Base-by-base conservation (phyloP, 2,888 invertebrate species). In the Thyatira batis region DNA sequence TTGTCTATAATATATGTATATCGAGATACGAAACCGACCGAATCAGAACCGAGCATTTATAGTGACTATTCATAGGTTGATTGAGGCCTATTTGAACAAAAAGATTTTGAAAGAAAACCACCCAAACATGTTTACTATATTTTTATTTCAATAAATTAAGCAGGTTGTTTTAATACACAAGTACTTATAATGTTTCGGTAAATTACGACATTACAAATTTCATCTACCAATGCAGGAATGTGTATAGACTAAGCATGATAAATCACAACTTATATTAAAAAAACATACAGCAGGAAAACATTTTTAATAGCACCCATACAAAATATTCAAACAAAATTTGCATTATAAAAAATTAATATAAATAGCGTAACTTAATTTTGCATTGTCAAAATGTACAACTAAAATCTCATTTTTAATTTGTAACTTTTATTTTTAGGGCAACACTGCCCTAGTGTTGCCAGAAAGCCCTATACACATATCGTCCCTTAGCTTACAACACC, bases 81-180 rank as follows among this genome's bases (percentile, higher is more conserved):
- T n/a, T n/a, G n/a, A n/a, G n/a, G n/a, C n/a, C n/a, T n/a, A n/a
- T n/a, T n/a, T n/a, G n/a, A n/a, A n/a, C n/a, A n/a, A n/a, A n/a
- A n/a, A n/a, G n/a, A n/a, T n/a, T n/a, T n/a, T n/a, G n/a, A 48
- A 45, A 52, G 30, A 49, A 49, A 48, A 45, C 23, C 45, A 13
- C 30, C 11, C 10, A 46, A 50, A 25, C 68, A 76, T 69, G 67
- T 80, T 76, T 76, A 78, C 76, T 83, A 83, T 82, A 81, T 78
- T 80, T 84, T 85, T 85, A 85, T 80, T 86, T 85, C 78, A 85
- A 87, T 87, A 87, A 88, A 87, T 87, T 87, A 88, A 87, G 87
- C 87, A 77, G 83, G 73, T 82, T 76, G 71, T 80, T 78, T 76
- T 63, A 71, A 69, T 78, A 81, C 73, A 80, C 77, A 80, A 75